These are phyloP conservation scores for Blastobasis lacticolella DNA, from an alignment of 2,888 invertebrate genomes.

Conservation along the genomic window DNA sequence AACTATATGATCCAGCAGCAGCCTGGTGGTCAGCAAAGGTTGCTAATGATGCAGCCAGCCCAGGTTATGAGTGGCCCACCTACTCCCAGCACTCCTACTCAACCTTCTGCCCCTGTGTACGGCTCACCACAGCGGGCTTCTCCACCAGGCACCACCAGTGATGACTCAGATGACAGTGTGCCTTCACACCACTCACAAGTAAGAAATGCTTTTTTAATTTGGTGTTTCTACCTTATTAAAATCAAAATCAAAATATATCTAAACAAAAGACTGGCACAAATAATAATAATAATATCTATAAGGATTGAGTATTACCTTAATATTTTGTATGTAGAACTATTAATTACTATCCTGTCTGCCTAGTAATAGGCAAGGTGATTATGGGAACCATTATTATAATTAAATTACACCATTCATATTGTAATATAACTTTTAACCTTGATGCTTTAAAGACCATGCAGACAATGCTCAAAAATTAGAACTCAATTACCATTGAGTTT, in stretches of 20 bases:
- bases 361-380: too few relatives aligned
- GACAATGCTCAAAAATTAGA: too few relatives aligned
- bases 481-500: too few relatives aligned
- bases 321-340: too few relatives aligned
- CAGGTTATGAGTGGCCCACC: slow-evolving; percentile 66
- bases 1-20: slow-evolving; percentile 77
- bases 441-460: too few relatives aligned
- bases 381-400: too few relatives aligned
- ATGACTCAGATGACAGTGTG: slow-evolving; percentile 89
- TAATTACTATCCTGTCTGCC: too few relatives aligned
- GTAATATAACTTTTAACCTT: too few relatives aligned
- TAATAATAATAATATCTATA: not conserved
- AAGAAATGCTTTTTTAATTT: slow-evolving; percentile 6
- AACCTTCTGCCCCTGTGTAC: slow-evolving; percentile 50
- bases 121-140: slow-evolving; percentile 78
- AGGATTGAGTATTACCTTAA: not conserved
- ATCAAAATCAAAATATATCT: not conserved
- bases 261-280: not conserved
- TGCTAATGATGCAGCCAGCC: slow-evolving; percentile 71
- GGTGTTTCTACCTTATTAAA: not conserved
- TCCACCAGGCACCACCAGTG: slow-evolving; percentile 84
- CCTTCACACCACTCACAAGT: slow-evolving; percentile 77
- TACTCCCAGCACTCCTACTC: slow-evolving; percentile 58
- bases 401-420: too few relatives aligned
- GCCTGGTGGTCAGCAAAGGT: slow-evolving; percentile 68